Evolutionary conservation across 2,797 vertebrate genomes (phyloP).

Genomic region (Pipistrellus pipistrellus): DNA sequence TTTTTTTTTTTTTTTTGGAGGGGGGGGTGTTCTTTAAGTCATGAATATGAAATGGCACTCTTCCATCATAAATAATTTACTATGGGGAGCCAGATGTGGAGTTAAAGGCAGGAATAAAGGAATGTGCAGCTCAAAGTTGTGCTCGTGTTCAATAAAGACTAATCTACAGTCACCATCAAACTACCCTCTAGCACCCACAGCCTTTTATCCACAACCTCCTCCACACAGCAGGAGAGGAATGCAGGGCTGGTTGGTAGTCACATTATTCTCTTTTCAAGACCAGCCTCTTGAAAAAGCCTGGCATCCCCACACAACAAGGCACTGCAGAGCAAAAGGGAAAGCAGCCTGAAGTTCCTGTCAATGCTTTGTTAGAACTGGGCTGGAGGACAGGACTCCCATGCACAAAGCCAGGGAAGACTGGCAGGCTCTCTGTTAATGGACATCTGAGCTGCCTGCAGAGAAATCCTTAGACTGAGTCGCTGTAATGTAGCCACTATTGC

Average conservation of each 20-base stretch:
- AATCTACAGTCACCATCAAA: background rate
- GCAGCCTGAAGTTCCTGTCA: background rate
- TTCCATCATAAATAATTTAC: slow-evolving; percentile 10
- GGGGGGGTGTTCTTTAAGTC: background rate
- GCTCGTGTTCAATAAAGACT: background rate
- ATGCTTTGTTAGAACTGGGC: background rate
- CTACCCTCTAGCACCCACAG: rapidly evolving
- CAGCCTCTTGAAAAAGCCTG: background rate
- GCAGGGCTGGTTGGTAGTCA: background rate
- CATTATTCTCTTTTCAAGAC: background rate
- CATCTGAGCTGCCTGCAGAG: background rate
- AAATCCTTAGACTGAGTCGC: background rate
- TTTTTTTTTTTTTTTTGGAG: background rate
- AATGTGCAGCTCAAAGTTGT: background rate
- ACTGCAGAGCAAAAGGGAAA: background rate
- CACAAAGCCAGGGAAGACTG: background rate
- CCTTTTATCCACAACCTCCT: background rate
- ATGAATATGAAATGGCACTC: background rate
- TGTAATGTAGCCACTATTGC: background rate
- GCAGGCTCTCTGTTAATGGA: background rate
- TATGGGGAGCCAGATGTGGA: background rate
- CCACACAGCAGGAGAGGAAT: background rate
- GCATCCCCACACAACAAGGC: background rate
- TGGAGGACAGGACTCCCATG: background rate
- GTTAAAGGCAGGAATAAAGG: background rate